Evolutionary conservation across 2,113 vertebrate genomes (phyloP), one percentile per base, ranked within the genome.

Genomic region (Dicerorhinus sumatrensis): DNA sequence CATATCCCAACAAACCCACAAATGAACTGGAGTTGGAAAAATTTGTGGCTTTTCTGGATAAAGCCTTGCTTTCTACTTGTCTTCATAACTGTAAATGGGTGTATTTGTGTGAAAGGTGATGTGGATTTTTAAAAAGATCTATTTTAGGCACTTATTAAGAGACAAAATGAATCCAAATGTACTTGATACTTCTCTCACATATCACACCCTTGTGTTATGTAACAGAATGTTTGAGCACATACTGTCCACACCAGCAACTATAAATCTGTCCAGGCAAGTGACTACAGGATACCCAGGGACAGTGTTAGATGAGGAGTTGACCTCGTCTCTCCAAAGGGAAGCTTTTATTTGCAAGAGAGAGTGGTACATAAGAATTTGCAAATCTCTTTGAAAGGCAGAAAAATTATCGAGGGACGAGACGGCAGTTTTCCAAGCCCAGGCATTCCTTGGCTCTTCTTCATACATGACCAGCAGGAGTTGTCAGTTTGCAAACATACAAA

Each of bases 21-120:
- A 33, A 60, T 31, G 51, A 79, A 39, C 48, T 87, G 31, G 84
- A 79, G 23, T 65, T 83, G 69, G 76, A 77, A 89, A 87, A 95
- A 42, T 8, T 0, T 94, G 62, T 85, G 86, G 75, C 29, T 98
- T 95, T 96, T 94, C 93, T 91, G 86, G 77, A 82, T 80, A 86
- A 86, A 94, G 33, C 10, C 81, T 94, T 42, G 20, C 86, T 76
- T 95, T 94, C 82, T 90, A 21, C 62, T 89, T 90, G 77, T 93
- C 83, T 96, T 91, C 75, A 27, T 72, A 96, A 94, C 85, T 94
- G 46, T 76, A 95, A 97, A 69, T 89, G 91, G 89, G 46, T 72
- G 20, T 82, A 56, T 82, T 90, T 84, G 73, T 73, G 67, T 63
- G 79, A 81, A 93, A 97, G 58, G 82, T 63, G 33, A 84, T 56